phyloP scores from a whole-genome alignment of 2,113 vertebrate genomes.

The Falcunculus frontatus region DNA sequence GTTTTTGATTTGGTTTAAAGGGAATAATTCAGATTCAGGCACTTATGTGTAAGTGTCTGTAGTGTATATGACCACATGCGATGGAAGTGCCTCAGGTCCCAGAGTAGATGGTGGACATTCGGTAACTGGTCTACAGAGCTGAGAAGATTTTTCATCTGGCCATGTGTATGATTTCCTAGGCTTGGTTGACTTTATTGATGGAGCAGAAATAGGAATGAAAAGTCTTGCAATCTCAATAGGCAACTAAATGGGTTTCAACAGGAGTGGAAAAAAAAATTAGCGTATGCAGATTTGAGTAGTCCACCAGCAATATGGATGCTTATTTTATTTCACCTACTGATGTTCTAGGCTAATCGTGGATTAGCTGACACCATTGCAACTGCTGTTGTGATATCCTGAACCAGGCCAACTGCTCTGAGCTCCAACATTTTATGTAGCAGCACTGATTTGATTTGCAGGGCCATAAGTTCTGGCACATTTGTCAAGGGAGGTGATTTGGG shows the following conservation, averaged over 20 bases:
- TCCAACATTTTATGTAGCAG: not conserved
- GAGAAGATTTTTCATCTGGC: not conserved
- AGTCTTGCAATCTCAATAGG: not conserved
- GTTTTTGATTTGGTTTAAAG: not conserved
- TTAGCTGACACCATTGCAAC: not conserved
- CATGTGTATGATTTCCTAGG: not conserved
- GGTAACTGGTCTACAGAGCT: not conserved
- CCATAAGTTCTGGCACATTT: not conserved
- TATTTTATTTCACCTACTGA: not conserved
- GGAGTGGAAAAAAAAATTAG: not conserved
- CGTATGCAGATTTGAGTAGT: not conserved
- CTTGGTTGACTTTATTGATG: not conserved
- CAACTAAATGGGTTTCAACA: not conserved
- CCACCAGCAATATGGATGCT: rapidly evolving
- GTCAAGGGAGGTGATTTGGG: not conserved
- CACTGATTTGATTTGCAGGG: not conserved
- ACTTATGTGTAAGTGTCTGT: not conserved
- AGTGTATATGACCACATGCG: not conserved
- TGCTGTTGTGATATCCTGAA: not conserved
- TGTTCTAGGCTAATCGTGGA: not conserved
- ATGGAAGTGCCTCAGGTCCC: not conserved
- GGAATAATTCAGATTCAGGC: not conserved
- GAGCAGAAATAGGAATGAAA: not conserved
- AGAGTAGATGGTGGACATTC: not conserved
- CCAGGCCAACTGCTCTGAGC: not conserved